These are phyloP conservation scores for Frieseomelitta varia DNA, from an alignment of 1,140 invertebrate genomes.

Conservation along the genomic window DNA sequence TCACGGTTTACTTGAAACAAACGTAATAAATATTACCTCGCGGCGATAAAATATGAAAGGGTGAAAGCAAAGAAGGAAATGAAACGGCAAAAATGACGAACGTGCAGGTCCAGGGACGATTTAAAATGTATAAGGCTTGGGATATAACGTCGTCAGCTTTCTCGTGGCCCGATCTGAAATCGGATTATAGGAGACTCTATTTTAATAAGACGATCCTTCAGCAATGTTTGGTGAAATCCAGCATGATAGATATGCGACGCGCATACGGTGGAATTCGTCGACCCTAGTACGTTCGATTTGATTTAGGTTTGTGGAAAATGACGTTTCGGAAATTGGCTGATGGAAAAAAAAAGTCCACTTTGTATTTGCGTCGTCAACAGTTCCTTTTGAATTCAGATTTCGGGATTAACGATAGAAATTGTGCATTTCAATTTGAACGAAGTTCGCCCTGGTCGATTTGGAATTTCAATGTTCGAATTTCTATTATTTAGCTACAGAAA, in stretches of 20 bases:
- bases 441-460: neutral
- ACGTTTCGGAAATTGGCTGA: neutral
- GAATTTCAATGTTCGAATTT: neutral
- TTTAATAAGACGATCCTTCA: conserved; percentile 20
- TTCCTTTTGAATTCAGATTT: neutral
- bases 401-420: neutral
- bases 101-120: neutral
- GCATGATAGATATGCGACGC: conserved; percentile 7
- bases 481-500: neutral
- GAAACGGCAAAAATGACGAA: neutral
- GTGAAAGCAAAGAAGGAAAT: neutral
- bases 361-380: neutral
- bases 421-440: neutral
- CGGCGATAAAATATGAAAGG: neutral
- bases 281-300: neutral
- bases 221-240: conserved; percentile 29
- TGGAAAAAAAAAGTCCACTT: neutral
- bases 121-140: neutral
- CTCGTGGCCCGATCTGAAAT: neutral
- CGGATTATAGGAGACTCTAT: conserved; percentile 12
- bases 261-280: neutral
- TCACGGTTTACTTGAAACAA: neutral
- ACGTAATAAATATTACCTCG: neutral
- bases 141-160: conserved; percentile 5
- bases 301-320: neutral